Evolutionary conservation across 2,113 vertebrate species (phyloP), one percentile per base, ranked within the genome.

Genomic region (Pluvialis apricaria): DNA sequence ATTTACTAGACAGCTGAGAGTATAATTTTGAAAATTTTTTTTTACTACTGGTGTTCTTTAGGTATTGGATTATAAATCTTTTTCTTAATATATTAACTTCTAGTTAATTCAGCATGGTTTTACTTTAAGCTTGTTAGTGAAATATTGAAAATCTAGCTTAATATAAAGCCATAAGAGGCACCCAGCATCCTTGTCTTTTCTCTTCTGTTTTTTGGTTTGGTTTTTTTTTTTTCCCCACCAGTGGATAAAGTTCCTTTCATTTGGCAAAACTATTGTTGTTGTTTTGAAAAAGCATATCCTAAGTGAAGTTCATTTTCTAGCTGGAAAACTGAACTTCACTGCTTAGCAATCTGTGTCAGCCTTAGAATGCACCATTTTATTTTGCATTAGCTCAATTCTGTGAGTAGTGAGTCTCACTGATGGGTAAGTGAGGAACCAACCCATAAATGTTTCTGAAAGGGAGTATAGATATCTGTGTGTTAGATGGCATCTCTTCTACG

Each of bases 121-220:
- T 92, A 90, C 82, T 96, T 96, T 73, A 93, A 94, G 32, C 94
- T 88, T 91, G 51, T 83, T 95, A 86, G 71, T 95, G 90, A 94
- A 96, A 88, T 94, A 96, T 77, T 96, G 92, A 96, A 96, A 92
- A 95, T 90, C 78, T 86, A 80, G 58, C 85, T 96, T 96, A 96
- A 93, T 94, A 88, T 77, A 94, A 94, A 96, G 85, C 79, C 12
- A 1, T 88, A 93, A 82, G n/a, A 88, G 47, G 9, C 29, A 80
- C 15, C 8, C 13, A 81, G 17, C 75, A 92, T 92, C 92, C 42
- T 88, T 85, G 16, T 60, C 4, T 80, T 42, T 77, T 60, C 44
- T 71, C 6, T 14, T n/a, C 1, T 14, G 6, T 19, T 28, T 32
- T 34, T 45, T 45, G 44, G 44, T 45, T 3, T 3, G 44, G 18